A percentile compares a stretch with the other conserved stretches of the same genome.
Conservation (phyloP, 1,140 invertebrate genomes). For the Conopomorpha cramerella region DNA sequence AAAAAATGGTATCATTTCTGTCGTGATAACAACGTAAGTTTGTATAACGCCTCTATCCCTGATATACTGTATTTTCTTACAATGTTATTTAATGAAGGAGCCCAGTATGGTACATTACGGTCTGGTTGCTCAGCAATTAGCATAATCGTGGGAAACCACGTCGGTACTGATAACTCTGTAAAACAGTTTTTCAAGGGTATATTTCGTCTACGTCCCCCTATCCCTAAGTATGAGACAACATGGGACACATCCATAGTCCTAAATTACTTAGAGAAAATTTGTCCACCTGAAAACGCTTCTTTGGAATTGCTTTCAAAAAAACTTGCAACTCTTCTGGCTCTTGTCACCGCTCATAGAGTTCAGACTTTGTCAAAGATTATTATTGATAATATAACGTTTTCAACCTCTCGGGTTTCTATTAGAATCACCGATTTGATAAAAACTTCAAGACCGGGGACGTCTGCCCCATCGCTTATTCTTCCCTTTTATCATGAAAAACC, state of each 20-base stretch:
- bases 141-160: conserved; percentile 1
- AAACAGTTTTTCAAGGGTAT: conserved; percentile 4
- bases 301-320: neutral
- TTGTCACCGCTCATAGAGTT: neutral
- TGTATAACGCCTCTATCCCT: conserved; percentile 2
- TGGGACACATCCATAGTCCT: neutral
- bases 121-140: conserved; percentile 1
- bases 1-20: neutral
- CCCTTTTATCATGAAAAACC: neutral
- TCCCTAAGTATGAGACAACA: neutral
- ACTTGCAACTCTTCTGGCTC: neutral
- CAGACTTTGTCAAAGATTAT: neutral
- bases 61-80: conserved; percentile 1
- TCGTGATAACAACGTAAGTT: neutral
- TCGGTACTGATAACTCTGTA: conserved; percentile 1
- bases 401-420: neutral
- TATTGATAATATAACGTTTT: neutral
- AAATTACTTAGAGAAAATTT: neutral
- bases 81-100: conserved; percentile 1
- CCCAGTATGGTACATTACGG: conserved; percentile 1
- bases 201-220: neutral
- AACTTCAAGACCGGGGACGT: neutral
- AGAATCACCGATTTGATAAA: neutral
- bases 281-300: neutral
- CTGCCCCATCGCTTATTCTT: neutral